Percentiles rank a stretch among this genome's conserved stretches.
These are phyloP conservation scores for Oceanites oceanicus DNA, from an alignment of 2,113 vertebrate genomes.

Conservation along the genomic window DNA sequence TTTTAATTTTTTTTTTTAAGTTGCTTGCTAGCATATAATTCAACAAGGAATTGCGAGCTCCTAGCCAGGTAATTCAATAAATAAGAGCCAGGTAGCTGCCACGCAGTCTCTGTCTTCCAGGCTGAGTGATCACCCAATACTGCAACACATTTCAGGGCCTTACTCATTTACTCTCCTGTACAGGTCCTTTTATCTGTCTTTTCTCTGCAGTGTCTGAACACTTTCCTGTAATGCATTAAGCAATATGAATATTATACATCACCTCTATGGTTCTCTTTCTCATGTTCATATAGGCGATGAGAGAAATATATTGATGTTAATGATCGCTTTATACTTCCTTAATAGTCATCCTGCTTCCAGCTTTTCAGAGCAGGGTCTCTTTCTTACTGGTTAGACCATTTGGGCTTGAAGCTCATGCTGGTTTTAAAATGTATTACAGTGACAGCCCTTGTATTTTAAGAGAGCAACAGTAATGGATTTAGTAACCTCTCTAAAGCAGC, in stretches of 20 bases:
- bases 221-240: slow-evolving; percentile 28
- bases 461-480: not conserved
- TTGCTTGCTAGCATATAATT: not conserved
- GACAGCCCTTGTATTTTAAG: not conserved
- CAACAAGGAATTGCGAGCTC: not conserved
- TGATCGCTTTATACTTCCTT: not conserved
- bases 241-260: slow-evolving; percentile 38
- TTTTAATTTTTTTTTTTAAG: not conserved
- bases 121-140: not conserved
- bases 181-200: slow-evolving; percentile 13
- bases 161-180: not conserved
- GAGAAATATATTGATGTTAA: slow-evolving; percentile 35
- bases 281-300: not conserved
- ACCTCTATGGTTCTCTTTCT: slow-evolving; percentile 3
- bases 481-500: not conserved
- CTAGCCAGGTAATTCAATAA: slow-evolving; percentile 19
- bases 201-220: not conserved
- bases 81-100: slow-evolving; percentile 9
- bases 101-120: not conserved
- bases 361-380: not conserved
- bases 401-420: not conserved
- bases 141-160: not conserved
- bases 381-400: not conserved
- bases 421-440: not conserved
- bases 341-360: not conserved